Percentiles rank a stretch among this genome's conserved stretches.
phyloP scores from a whole-genome alignment of 1,140 invertebrate species.

The Caenorhabditis tropicalis region DNA sequence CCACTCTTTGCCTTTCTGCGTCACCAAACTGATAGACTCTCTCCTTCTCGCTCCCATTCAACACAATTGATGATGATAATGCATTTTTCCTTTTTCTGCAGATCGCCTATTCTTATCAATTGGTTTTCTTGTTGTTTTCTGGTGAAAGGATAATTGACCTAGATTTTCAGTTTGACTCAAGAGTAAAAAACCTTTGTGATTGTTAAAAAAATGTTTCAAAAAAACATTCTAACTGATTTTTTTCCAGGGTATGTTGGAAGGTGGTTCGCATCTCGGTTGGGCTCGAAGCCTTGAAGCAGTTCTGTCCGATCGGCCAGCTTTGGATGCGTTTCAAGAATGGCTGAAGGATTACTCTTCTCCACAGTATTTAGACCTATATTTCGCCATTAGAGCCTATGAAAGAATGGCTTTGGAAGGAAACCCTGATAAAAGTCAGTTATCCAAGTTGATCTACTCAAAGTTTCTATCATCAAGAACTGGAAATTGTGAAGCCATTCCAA shows the following conservation, averaged over 20 bases:
- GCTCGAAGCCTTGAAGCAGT: conserved; percentile 3
- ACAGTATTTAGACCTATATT: conserved; percentile 1
- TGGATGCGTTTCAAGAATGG: conserved; percentile 6
- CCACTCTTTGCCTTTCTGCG: background rate
- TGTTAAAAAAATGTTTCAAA: background rate
- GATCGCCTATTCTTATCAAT: too few relatives aligned
- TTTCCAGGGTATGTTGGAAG: background rate
- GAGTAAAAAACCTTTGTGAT: too few relatives aligned
- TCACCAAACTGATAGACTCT: background rate
- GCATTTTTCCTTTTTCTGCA: too few relatives aligned
- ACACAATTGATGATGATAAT: too few relatives aligned
- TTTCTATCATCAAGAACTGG: background rate
- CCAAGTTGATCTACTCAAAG: conserved; percentile 16
- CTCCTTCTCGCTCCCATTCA: background rate
- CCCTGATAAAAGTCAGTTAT: conserved; percentile 8
- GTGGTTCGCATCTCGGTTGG: background rate
- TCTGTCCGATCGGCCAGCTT: background rate
- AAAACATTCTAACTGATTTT: background rate
- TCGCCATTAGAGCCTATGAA: background rate
- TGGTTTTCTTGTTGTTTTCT: too few relatives aligned
- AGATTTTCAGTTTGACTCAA: too few relatives aligned
- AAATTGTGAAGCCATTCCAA: conserved; percentile 32
- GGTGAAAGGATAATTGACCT: too few relatives aligned
- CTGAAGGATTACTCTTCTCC: background rate
- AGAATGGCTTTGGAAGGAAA: conserved; percentile 13